Evolutionary conservation across 2,113 vertebrate species (phyloP), one percentile per base, ranked within the genome.

Genomic region (Chrysochloris asiatica): DNA sequence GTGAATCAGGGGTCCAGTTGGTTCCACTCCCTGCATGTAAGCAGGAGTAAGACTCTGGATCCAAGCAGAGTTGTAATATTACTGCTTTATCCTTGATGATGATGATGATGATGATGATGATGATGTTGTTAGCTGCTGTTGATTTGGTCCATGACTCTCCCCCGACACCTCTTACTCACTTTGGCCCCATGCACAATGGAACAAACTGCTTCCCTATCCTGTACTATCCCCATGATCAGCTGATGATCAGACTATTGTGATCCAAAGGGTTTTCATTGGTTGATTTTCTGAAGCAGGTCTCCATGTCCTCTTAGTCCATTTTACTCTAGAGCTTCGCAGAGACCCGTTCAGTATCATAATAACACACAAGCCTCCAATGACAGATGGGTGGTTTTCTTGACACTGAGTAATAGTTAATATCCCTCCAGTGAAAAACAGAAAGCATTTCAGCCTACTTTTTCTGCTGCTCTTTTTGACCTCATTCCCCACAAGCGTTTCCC

Each of bases 391-490:
- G 30, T 63, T 63, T 54, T 71, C 16, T 88, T 19, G 22, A 38
- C 79, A 63, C 80, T 90, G 69, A 86, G 26, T 22, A 54, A 65
- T 67, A n/a, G n/a, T n/a, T n/a, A n/a, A n/a, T n/a, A n/a, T n/a
- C n/a, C n/a, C n/a, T n/a, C n/a, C n/a, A n/a, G n/a, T n/a, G n/a
- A n/a, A n/a, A n/a, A n/a, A n/a, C n/a, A n/a, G n/a, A n/a, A n/a
- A n/a, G n/a, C n/a, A n/a, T n/a, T n/a, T n/a, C 21, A 6, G 45
- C 4, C 21, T 56, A 11, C 26, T 43, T 73, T 89, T 59, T 17
- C 13, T 61, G 22, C 33, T 75, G 22, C 19, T 73, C 56, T 93
- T 59, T 14, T 30, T 61, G 52, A 77, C 24, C 0, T 50, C 21
- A n/a, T 78, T 81, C 28, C 56, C 28, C 36, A 38, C 9, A 4